These are phyloP conservation scores for Chamaea fasciata DNA, from an alignment of 2,113 vertebrate species.

Conservation along the genomic window DNA sequence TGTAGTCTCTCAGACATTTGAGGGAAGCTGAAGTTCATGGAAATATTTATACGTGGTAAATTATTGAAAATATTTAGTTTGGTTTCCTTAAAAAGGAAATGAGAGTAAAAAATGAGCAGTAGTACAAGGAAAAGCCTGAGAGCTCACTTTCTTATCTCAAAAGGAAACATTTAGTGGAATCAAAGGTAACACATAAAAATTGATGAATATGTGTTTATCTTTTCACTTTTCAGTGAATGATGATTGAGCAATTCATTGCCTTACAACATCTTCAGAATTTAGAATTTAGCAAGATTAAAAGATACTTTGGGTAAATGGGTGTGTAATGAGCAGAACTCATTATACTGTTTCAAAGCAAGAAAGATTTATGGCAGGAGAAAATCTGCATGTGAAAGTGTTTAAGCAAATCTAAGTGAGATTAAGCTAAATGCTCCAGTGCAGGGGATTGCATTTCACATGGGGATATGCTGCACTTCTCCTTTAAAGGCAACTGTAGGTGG, in stretches of 20 bases:
- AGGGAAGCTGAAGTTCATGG: neutral
- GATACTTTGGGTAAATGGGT: neutral
- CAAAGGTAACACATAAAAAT: neutral
- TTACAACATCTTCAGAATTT: neutral
- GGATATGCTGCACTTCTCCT: neutral
- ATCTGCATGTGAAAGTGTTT: neutral
- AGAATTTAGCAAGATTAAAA: neutral
- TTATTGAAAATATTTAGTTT: neutral
- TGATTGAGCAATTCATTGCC: neutral
- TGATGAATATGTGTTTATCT: neutral
- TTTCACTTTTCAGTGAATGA: neutral
- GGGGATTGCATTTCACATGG: accelerated
- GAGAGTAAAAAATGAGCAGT: neutral
- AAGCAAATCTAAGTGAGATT: neutral
- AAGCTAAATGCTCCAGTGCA: neutral
- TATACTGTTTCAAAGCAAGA: neutral
- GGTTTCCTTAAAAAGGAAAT: neutral
- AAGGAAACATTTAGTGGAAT: neutral
- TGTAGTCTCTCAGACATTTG: neutral
- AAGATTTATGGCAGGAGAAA: neutral
- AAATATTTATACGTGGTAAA: neutral
- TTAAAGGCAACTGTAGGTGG: neutral
- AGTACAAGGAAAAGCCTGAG: neutral
- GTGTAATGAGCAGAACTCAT: neutral
- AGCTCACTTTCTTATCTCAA: neutral